phyloP scores from a whole-genome alignment of 2,888 invertebrate genomes.

The Drosophila pseudotalamancana region DNA sequence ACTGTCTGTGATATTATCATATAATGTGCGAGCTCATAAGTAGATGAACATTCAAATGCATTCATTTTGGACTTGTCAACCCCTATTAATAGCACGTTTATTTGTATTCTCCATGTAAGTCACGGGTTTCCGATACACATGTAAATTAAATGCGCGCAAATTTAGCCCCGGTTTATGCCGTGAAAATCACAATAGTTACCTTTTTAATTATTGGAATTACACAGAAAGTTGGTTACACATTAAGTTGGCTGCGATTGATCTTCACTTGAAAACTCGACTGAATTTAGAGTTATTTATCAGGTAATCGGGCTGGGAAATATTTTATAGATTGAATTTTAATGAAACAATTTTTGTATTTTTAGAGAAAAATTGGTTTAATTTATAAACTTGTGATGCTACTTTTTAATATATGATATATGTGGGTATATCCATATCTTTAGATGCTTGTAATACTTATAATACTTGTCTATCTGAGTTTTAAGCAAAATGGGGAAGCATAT shows the following conservation, averaged over 20 bases:
- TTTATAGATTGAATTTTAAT: not conserved
- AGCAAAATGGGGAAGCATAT: too few relatives aligned
- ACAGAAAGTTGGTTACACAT: not conserved
- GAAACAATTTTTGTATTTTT: not conserved
- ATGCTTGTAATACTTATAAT: too few relatives aligned
- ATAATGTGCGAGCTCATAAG: conserved; percentile 5
- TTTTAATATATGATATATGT: too few relatives aligned
- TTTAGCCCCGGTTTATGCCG: conserved; percentile 22
- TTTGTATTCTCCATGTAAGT: conserved; percentile 30
- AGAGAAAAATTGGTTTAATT: too few relatives aligned
- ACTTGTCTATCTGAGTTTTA: too few relatives aligned
- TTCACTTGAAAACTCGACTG: not conserved
- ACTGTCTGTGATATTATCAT: not conserved
- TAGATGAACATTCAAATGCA: conserved; percentile 12
- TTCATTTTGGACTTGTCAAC: conserved; percentile 22
- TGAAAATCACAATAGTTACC: not conserved
- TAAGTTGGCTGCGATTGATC: not conserved
- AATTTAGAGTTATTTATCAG: not conserved
- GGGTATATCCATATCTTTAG: too few relatives aligned
- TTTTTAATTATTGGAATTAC: not conserved
- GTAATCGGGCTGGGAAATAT: not conserved
- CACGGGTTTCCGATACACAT: conserved; percentile 36
- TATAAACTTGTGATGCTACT: too few relatives aligned
- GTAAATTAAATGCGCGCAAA: conserved; percentile 24
- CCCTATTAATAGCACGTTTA: conserved; percentile 11